Evolutionary conservation across 1,140 invertebrate species (phyloP).

Genomic region (Aphelinus certus): DNA sequence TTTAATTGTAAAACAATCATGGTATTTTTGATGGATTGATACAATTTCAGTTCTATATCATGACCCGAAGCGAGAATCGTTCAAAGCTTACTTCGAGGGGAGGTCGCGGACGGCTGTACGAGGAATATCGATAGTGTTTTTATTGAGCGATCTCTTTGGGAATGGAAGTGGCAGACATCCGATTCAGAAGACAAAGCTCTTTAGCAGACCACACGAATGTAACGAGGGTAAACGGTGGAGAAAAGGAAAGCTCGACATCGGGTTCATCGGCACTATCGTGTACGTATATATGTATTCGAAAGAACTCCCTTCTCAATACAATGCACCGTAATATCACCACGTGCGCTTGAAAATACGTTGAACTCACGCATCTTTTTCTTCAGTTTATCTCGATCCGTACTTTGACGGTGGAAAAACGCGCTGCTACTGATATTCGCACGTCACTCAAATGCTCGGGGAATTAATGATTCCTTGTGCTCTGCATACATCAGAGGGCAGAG

Average conservation of each 20-base stretch:
- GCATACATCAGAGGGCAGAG: not conserved
- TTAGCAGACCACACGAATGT: slow-evolving; percentile 8
- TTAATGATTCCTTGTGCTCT: slow-evolving; percentile 47
- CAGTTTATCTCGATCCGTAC: slow-evolving; percentile 52
- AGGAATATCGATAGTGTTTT: slow-evolving; percentile 40
- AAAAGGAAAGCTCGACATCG: slow-evolving; percentile 35
- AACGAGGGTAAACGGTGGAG: slow-evolving; percentile 3
- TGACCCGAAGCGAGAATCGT: no score
- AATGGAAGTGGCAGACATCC: no score
- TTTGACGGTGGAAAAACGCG: slow-evolving; percentile 44
- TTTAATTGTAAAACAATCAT: not conserved
- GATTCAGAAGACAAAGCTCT: slow-evolving; percentile 33
- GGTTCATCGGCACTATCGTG: slow-evolving; percentile 40
- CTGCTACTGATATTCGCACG: slow-evolving; percentile 53
- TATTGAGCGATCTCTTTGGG: slow-evolving; percentile 31
- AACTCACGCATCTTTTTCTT: slow-evolving; percentile 45
- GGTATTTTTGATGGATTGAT: no score
- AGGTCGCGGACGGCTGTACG: slow-evolving; percentile 17
- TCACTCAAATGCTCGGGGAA: slow-evolving; percentile 54
- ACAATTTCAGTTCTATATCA: no score
- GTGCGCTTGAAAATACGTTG: slow-evolving; percentile 49
- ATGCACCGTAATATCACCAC: slow-evolving; percentile 41
- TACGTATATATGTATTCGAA: slow-evolving; percentile 30
- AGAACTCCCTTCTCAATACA: slow-evolving; percentile 25
- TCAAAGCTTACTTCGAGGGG: not conserved